Evolutionary conservation across 2,113 vertebrate genomes (phyloP), one percentile per base, ranked within the genome.

Genomic region (Apistogramma diplotaenia): DNA sequence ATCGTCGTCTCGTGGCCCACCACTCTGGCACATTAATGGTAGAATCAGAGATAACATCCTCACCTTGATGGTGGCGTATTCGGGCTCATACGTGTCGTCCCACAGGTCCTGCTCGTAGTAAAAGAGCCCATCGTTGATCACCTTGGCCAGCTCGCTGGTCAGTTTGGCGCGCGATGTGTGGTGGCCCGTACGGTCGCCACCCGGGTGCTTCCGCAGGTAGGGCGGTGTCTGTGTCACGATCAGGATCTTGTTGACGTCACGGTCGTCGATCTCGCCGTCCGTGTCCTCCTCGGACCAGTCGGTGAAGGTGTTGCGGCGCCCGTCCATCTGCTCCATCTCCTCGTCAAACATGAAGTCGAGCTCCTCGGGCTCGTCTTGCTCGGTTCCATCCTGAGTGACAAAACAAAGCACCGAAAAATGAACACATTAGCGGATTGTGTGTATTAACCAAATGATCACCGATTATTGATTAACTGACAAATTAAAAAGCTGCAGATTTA

Each of bases 51-150:
- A 19, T 19, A 16, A 31, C 62, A 12, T 19, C 8, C 95, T 96
- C 90, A 99, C 98, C 97, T 99, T 99, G 92, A 99, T 99, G 87
- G 96, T 97, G 0, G 98, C 98, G 78, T 99, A 99, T 85, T 99
- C 98, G 0, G 98, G 98, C 62, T 99, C 98, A 8, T 97, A 98
- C 49, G 96, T 96, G 93, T 99, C 98, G 0, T 98, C 97, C 98
- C 98, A 99, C 80, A 99, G 96, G 91, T 99, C 98, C 93, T 97
- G 96, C 78, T 99, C 98, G 0, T 99, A 99, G 95, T 99, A 99
- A 92, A 96, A 99, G 8, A 99, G 97, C 19, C 98, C 98, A 1
- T 99, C 98, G 0, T 99, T 99, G 92, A 99, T 99, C 54, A 98
- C 97, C 89, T 99, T 99, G 78, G 93, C 98, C 79, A 97, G 94